phyloP scores from a whole-genome alignment of 30 jellyfish, hydroid and myxozoan genomes.

The Catostylus mosaicus region DNA sequence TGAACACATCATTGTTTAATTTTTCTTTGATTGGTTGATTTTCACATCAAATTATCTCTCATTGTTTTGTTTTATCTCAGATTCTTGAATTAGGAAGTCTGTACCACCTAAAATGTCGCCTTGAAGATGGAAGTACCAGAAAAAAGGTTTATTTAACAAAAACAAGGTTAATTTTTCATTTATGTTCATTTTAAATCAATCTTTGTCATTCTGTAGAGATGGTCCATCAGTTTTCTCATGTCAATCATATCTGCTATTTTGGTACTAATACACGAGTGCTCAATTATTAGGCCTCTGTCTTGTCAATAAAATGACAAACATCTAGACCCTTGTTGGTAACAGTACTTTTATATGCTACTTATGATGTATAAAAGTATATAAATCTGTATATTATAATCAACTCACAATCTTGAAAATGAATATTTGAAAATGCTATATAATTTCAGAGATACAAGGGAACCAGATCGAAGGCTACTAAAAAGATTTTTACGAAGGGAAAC shows the following conservation, averaged over 20 bases:
- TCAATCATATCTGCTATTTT: too few species aligned
- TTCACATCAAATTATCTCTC: too few species aligned
- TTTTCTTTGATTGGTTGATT: too few species aligned
- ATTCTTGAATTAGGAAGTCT: constrained; percentile 67
- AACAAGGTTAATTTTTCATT: constrained; percentile 57
- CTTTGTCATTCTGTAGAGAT: neutral
- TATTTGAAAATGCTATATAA: neutral
- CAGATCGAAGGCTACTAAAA: constrained; percentile 72
- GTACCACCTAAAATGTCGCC: constrained; percentile 59
- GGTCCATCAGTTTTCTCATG: too few species aligned
- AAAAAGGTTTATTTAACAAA: constrained; percentile 56
- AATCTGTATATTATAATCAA: too few species aligned
- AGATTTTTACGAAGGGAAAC: constrained; percentile 74
- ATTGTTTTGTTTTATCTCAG: constrained; percentile 55
- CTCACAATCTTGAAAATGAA: too few species aligned
- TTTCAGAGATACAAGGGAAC: constrained; percentile 76
- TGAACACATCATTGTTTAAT: too few species aligned
- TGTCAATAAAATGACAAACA: neutral
- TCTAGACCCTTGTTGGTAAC: too few species aligned
- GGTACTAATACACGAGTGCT: too few species aligned
- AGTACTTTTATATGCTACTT: too few species aligned
- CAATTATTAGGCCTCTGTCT: neutral
- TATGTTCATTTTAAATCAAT: neutral
- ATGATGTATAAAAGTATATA: too few species aligned
- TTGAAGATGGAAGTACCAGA: constrained; percentile 58